Evolutionary conservation across 35 echinoderm and acorn worm genomes (phyloP).

Genomic region (Stichopus chloronotus): DNA sequence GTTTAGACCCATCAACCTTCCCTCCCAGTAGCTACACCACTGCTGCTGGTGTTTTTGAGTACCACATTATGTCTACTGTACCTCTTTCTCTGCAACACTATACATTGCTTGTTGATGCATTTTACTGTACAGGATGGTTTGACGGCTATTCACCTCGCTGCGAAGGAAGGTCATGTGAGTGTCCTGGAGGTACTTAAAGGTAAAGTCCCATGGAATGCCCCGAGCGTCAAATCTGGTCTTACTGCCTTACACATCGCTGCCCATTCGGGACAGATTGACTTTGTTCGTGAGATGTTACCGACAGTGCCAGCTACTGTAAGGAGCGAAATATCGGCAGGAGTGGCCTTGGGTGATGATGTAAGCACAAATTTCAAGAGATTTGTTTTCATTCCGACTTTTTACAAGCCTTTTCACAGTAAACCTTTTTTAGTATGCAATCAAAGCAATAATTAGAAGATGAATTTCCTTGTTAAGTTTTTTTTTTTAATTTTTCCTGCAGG

Average conservation of each 20-base stretch:
- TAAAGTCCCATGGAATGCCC: slow-evolving; percentile 83
- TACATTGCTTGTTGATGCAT: background rate
- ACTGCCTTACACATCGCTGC: slow-evolving; percentile 93
- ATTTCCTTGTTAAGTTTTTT: no score
- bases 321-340: slow-evolving; percentile 74
- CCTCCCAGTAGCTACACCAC: no score
- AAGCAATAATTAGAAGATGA: no score
- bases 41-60: no score
- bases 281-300: slow-evolving; percentile 94
- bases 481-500: no score
- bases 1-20: no score
- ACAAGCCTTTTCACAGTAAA: no score
- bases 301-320: slow-evolving; percentile 82
- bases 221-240: slow-evolving; percentile 90
- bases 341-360: slow-evolving; percentile 78
- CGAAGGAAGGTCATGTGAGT: slow-evolving; percentile 80
- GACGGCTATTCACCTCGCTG: slow-evolving; percentile 94
- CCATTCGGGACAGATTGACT: slow-evolving; percentile 93
- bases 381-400: no score
- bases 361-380: background rate
- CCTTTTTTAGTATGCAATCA: no score
- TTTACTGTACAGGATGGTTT: slow-evolving; percentile 81
- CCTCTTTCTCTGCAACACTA: no score
- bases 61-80: no score
- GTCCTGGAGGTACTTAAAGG: slow-evolving; percentile 89